Evolutionary conservation across 2,888 invertebrate species (phyloP).

Genomic region (Oegoconia quadripuncta): DNA sequence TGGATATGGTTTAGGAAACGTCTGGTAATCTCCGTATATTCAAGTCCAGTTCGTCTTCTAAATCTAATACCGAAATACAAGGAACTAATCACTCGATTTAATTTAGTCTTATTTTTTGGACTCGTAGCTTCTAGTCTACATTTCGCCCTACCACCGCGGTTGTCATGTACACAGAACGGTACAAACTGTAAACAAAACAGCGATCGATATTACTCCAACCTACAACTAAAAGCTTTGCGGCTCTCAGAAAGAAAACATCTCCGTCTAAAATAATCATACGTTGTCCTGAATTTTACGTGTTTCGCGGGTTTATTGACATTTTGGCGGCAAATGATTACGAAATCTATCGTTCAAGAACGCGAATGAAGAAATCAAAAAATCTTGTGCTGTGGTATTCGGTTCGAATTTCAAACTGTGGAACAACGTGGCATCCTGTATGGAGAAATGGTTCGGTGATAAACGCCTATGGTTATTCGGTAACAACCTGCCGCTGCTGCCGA

Average conservation of each 20-base stretch:
- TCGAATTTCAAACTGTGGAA: constrained; percentile 61
- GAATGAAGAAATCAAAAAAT: constrained; percentile 55
- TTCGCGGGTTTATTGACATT: constrained; percentile 38
- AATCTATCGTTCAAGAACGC: constrained; percentile 42
- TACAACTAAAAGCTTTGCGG: constrained; percentile 53
- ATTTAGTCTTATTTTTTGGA: too few species aligned
- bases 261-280: constrained; percentile 18
- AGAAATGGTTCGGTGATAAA: constrained; percentile 96
- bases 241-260: constrained; percentile 46
- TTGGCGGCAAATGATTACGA: constrained; percentile 55
- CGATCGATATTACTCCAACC: constrained; percentile 66
- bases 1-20: too few species aligned
- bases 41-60: too few species aligned
- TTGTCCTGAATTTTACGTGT: neutral
- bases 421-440: constrained; percentile 84
- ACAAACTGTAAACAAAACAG: constrained; percentile 72
- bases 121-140: constrained; percentile 36
- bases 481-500: constrained; percentile 90
- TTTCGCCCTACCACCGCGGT: constrained; percentile 59
- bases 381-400: constrained; percentile 35
- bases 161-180: constrained; percentile 74
- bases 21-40: too few species aligned
- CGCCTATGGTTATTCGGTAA: constrained; percentile 94
- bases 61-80: too few species aligned
- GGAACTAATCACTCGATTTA: too few species aligned